Conservation (phyloP, 2,113 vertebrate species). For the Anseranas semipalmata region DNA sequence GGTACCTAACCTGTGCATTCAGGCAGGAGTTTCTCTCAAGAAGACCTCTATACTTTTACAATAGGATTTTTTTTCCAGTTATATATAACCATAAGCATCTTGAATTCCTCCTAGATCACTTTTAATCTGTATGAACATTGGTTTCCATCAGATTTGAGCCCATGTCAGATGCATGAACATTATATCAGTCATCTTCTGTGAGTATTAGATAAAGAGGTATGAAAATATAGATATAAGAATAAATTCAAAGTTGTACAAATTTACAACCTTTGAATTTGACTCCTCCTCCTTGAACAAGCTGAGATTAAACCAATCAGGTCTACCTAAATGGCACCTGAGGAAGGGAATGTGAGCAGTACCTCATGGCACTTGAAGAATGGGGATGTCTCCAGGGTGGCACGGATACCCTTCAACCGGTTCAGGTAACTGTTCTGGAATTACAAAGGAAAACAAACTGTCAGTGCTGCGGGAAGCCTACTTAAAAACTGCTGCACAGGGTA, state of each 20-base stretch:
- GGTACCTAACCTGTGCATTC: not conserved
- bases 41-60: not conserved
- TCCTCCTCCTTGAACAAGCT: not conserved
- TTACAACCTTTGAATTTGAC: not conserved
- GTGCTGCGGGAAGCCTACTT: not conserved
- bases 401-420: constrained; percentile 87
- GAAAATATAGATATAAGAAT: not conserved
- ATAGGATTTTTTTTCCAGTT: not conserved
- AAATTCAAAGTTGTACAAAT: not conserved
- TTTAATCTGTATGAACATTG: not conserved
- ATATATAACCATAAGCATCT: not conserved
- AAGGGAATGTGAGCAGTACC: constrained; percentile 72
- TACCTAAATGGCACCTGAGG: not conserved
- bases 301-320: not conserved
- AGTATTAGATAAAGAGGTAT: not conserved
- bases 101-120: not conserved
- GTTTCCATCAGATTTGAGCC: not conserved
- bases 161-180: not conserved
- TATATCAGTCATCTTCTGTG: not conserved
- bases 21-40: not conserved
- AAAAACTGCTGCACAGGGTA: not conserved
- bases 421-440: constrained; percentile 85
- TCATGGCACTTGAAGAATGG: constrained; percentile 95
- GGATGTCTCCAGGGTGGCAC: constrained; percentile 86
- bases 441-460: constrained; percentile 1